A percentile compares a stretch with the other conserved stretches of the same genome.
Evolutionary conservation across 2,888 invertebrate genomes (phyloP).

Genomic region (Tenodera sinensis): DNA sequence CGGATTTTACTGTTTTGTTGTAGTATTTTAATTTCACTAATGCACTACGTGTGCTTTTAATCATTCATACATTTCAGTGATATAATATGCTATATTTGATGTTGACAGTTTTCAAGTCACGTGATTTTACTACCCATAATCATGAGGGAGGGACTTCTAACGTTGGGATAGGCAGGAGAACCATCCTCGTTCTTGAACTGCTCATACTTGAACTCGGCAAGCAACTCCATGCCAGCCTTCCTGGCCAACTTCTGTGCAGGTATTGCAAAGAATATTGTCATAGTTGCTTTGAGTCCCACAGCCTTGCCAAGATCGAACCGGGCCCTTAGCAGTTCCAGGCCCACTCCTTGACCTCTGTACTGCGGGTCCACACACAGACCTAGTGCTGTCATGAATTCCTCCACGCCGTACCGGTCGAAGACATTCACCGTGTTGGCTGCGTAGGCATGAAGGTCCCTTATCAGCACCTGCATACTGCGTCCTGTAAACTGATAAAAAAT

Average conservation of each 20-base stretch:
- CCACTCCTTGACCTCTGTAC: slow-evolving; percentile 49
- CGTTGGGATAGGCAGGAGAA: not conserved
- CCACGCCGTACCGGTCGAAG: slow-evolving; percentile 45
- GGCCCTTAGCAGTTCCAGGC: slow-evolving; percentile 47
- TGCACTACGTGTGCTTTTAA: too few relatives aligned
- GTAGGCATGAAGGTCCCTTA: not conserved
- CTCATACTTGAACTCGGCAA: not conserved
- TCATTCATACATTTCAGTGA: too few relatives aligned
- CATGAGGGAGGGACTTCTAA: not conserved
- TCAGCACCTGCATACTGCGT: not conserved
- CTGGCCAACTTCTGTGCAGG: not conserved
- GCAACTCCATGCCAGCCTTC: not conserved
- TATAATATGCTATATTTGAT: not conserved
- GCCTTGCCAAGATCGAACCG: slow-evolving; percentile 38
- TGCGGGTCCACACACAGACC: slow-evolving; percentile 49
- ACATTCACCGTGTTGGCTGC: slow-evolving; percentile 50
- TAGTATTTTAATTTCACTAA: too few relatives aligned
- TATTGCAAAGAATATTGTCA: not conserved
- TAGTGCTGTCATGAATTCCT: slow-evolving; percentile 48
- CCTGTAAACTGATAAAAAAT: not conserved
- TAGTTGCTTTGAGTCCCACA: not conserved
- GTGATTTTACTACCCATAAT: not conserved
- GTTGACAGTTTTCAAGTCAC: too few relatives aligned
- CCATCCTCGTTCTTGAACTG: not conserved
- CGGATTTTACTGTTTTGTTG: too few relatives aligned